Percentiles rank a stretch among this genome's conserved stretches.
Conservation (phyloP, 2,113 vertebrate species). For the Pleuronectes platessa region DNA sequence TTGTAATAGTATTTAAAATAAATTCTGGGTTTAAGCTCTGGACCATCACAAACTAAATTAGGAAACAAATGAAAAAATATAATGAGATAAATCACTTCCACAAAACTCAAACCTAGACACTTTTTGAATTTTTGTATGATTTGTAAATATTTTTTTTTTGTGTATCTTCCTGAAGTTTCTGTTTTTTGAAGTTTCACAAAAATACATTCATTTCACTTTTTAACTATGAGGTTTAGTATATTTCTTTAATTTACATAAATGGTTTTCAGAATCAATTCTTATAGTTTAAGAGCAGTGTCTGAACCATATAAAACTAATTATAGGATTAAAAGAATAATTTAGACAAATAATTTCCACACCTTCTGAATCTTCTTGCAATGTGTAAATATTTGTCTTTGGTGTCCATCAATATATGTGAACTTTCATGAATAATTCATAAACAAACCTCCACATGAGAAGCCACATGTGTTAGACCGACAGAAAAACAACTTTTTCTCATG, state of each 20-base stretch:
- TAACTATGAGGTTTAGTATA: neutral
- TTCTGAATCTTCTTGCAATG: neutral
- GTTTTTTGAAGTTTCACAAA: no score
- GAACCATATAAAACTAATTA: neutral
- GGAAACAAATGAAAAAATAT: no score
- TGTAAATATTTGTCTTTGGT: neutral
- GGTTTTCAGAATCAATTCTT: no score
- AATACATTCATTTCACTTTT: no score
- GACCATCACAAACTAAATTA: no score
- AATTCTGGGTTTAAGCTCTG: no score
- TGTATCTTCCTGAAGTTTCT: no score
- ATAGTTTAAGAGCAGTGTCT: neutral
- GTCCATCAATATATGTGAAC: neutral
- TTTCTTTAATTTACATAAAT: neutral
- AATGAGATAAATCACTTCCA: neutral
- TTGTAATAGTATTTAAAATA: neutral
- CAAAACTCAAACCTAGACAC: neutral
- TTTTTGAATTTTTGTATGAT: neutral
- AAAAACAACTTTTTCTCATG: no score
- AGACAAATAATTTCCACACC: neutral
- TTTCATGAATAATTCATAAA: conserved; percentile 51
- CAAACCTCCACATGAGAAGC: conserved; percentile 18
- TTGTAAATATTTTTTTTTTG: neutral
- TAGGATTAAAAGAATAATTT: neutral
- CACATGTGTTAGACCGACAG: neutral